Evolutionary conservation across 2,888 invertebrate species (phyloP).

Genomic region (Tridacna gigas): DNA sequence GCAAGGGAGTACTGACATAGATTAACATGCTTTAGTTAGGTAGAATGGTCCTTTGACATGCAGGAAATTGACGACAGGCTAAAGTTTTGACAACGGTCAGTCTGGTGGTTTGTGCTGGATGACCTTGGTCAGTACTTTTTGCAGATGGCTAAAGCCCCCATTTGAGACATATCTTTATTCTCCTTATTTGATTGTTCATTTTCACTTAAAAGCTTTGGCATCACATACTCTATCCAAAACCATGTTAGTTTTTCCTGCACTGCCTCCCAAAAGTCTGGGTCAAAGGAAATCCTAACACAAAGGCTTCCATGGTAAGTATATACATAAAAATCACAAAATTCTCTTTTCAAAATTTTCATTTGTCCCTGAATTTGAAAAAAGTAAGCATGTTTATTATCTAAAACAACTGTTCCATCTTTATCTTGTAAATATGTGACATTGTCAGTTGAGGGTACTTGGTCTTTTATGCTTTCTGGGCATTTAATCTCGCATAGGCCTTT

Average conservation of each 20-base stretch:
- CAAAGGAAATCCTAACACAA: constrained; percentile 11
- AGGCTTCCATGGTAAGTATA: constrained; percentile 35
- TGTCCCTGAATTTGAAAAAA: constrained; percentile 44
- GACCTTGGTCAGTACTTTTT: no score
- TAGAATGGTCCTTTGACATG: no score
- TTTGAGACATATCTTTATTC: no score
- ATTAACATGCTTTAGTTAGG: no score
- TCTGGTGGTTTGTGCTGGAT: no score
- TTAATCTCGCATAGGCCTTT: constrained; percentile 44
- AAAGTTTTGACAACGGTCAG: no score
- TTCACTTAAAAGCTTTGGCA: not conserved
- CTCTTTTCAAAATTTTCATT: constrained; percentile 31
- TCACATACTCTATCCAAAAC: constrained; percentile 31
- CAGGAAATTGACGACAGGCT: no score
- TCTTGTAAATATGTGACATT: constrained; percentile 24
- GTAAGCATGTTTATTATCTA: constrained; percentile 25
- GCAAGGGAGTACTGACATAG: no score
- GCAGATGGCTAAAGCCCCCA: no score
- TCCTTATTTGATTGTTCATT: no score
- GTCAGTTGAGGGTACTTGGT: constrained; percentile 17
- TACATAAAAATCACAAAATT: constrained; percentile 38
- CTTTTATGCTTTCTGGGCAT: constrained; percentile 43
- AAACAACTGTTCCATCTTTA: not conserved
- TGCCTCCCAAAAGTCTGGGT: constrained; percentile 19
- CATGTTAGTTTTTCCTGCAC: constrained; percentile 26